Conservation (phyloP, 1,140 invertebrate genomes). For the Polypedilum vanderplanki region DNA sequence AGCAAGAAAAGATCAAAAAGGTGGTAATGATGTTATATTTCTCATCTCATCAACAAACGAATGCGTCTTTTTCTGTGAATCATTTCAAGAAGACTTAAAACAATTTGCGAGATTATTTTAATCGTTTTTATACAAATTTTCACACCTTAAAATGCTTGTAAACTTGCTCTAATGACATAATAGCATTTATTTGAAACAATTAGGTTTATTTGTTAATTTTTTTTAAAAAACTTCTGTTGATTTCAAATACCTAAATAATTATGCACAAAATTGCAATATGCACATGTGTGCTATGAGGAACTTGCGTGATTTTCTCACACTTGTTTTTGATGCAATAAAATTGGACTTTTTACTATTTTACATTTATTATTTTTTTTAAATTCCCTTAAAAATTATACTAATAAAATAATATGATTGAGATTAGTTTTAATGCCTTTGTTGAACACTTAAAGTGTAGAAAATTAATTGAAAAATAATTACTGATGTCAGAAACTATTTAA, state of each 20-base stretch:
- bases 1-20: background rate
- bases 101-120: background rate
- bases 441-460: no score
- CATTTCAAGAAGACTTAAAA: background rate
- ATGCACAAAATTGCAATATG: background rate
- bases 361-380: no score
- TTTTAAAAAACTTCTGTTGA: background rate
- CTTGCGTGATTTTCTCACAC: background rate
- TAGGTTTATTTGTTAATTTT: background rate
- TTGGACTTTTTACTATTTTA: background rate
- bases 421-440: no score
- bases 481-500: no score
- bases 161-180: background rate
- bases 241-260: background rate
- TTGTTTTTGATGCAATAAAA: constrained; percentile 1
- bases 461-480: no score
- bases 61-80: background rate
- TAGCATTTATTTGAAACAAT: constrained; percentile 16
- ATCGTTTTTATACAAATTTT: background rate
- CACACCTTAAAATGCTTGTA: background rate
- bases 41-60: background rate
- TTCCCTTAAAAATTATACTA: no score
- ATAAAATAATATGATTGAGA: no score
- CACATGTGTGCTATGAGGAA: constrained; percentile 10
- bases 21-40: constrained; percentile 19